A percentile compares a stretch with the other conserved stretches of the same genome.
phyloP scores from a whole-genome alignment of 2,113 vertebrate species.

The Corythoichthys intestinalis region DNA sequence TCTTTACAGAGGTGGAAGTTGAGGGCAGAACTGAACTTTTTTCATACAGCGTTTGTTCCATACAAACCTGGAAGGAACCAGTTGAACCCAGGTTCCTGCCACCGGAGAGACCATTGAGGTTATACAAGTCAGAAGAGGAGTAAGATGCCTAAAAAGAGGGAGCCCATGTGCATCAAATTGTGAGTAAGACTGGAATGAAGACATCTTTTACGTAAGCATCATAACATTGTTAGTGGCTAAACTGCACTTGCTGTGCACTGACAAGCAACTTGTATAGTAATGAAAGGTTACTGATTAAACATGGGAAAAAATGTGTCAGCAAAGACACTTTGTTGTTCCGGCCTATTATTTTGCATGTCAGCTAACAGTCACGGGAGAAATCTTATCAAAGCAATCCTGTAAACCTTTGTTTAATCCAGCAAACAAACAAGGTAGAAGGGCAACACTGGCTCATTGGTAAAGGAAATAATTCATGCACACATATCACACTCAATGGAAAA shows the following conservation, averaged over 20 bases:
- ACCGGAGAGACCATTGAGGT: conserved; percentile 54
- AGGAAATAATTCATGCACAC: neutral
- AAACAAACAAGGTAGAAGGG: neutral
- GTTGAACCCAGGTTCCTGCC: conserved; percentile 52
- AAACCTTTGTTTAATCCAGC: neutral
- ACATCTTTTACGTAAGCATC: conserved; percentile 5
- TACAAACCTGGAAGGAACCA: conserved; percentile 68
- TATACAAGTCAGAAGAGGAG: conserved; percentile 60
- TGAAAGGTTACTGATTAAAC: too few species aligned
- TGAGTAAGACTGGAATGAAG: neutral
- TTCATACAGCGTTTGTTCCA: neutral
- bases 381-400: neutral
- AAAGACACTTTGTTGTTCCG: neutral
- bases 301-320: too few species aligned
- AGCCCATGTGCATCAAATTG: neutral
- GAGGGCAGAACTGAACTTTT: neutral
- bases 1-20: neutral
- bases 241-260: too few species aligned
- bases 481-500: neutral
- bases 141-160: conserved; percentile 48
- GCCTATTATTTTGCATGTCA: neutral
- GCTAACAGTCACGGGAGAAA: neutral
- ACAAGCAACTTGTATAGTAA: too few species aligned
- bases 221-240: too few species aligned
- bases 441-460: neutral